These are phyloP conservation scores for Erynnis tages DNA, from an alignment of 2,888 invertebrate species.

Conservation along the genomic window DNA sequence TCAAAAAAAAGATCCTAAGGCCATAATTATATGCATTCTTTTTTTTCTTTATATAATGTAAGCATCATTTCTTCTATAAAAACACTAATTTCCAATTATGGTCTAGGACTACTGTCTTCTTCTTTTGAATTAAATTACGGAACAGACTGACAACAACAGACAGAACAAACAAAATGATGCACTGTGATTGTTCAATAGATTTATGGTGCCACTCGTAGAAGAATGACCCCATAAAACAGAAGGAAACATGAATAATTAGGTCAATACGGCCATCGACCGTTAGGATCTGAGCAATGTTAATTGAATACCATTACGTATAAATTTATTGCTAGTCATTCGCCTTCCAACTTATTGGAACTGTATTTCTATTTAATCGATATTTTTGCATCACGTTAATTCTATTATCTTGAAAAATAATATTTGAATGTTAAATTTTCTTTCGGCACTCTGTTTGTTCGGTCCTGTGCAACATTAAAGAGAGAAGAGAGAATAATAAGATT, in stretches of 20 bases:
- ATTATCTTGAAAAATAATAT: not conserved
- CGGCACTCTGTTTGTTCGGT: not conserved
- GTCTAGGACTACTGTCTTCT: too few relatives aligned
- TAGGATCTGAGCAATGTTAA: conserved; percentile 45
- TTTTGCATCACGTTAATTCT: too few relatives aligned
- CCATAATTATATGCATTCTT: too few relatives aligned
- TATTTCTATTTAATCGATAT: conserved; percentile 11
- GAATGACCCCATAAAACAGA: conserved; percentile 49
- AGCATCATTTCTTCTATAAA: too few relatives aligned
- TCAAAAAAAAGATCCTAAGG: too few relatives aligned
- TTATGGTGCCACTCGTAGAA: conserved; percentile 23
- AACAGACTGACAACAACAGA: too few relatives aligned
- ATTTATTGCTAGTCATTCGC: conserved; percentile 39
- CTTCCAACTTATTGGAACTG: conserved; percentile 38
- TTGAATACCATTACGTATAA: conserved; percentile 42
- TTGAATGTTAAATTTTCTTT: not conserved
- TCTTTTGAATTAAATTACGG: too few relatives aligned
- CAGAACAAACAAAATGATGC: not conserved
- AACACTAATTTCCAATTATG: too few relatives aligned
- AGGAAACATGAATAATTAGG: conserved; percentile 56
- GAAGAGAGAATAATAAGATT: too few relatives aligned
- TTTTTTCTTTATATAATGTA: too few relatives aligned
- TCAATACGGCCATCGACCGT: conserved; percentile 47
- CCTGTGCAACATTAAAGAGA: too few relatives aligned
- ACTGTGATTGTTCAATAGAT: not conserved